Evolutionary conservation across 2,797 vertebrate species (phyloP).

Genomic region (Chrysolophus pictus): DNA sequence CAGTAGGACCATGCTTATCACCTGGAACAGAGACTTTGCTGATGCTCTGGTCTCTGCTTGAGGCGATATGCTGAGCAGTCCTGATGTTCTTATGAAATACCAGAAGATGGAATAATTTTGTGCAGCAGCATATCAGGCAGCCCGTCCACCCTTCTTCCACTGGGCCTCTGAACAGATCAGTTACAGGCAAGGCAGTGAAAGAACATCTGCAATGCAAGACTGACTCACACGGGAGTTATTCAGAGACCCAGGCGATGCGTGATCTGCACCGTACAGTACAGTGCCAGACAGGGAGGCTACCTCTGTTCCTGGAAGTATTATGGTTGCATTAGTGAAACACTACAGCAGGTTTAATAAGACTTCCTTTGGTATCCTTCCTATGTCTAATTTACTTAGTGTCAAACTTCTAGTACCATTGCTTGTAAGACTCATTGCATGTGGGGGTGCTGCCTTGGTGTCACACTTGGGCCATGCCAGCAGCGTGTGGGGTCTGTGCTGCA

Average conservation of each 20-base stretch:
- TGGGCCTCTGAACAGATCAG: not conserved
- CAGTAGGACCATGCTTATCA: not conserved
- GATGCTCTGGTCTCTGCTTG: not conserved
- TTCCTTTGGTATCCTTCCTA: not conserved
- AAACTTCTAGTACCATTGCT: not conserved
- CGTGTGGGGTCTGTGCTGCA: accelerated
- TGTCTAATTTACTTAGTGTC: not conserved
- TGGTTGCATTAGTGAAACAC: not conserved
- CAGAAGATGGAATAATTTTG: not conserved
- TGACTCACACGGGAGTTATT: not conserved
- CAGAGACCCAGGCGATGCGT: not conserved
- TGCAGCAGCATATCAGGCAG: not conserved
- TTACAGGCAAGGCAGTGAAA: not conserved
- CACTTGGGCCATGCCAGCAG: not conserved
- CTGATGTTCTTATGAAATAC: not conserved
- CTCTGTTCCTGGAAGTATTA: not conserved
- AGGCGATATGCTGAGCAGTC: not conserved
- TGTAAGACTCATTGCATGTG: accelerated
- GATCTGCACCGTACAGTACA: not conserved
- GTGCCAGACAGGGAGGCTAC: not conserved
- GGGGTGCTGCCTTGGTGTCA: not conserved
- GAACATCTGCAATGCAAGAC: not conserved
- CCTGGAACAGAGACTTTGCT: not conserved
- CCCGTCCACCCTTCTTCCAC: not conserved
- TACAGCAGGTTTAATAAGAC: not conserved